Percentiles rank a stretch among this genome's conserved stretches.
phyloP scores from a whole-genome alignment of 2,888 invertebrate genomes.

The Melangyna quadrimaculata region DNA sequence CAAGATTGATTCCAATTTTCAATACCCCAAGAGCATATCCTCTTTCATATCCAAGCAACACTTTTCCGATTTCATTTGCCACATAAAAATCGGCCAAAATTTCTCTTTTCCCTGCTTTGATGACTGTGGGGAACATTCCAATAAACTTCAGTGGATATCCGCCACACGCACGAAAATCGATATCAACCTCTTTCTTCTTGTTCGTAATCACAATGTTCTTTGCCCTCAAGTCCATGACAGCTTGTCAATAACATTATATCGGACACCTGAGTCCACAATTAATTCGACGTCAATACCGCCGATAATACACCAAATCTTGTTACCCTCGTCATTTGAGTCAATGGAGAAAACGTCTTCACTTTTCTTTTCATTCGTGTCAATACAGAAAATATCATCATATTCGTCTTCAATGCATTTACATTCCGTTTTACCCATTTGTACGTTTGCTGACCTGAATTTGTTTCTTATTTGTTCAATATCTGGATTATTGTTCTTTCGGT shows the following conservation, averaged over 20 bases:
- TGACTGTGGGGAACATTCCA: background rate
- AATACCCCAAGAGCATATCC: background rate
- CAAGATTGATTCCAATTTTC: background rate
- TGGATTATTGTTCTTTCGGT: no score
- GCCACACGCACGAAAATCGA: slow-evolving; percentile 12
- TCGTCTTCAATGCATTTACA: background rate
- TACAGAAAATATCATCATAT: background rate
- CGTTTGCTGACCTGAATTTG: no score
- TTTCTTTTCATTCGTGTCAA: background rate
- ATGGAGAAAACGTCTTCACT: background rate
- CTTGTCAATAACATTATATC: slow-evolving; percentile 14
- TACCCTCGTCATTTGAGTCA: background rate
- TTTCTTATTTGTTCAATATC: no score
- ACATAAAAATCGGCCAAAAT: background rate
- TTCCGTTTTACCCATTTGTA: no score
- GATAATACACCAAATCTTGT: slow-evolving; percentile 24
- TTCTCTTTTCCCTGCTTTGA: background rate
- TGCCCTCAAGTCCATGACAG: background rate
- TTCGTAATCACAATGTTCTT: no score
- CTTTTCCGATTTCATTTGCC: slow-evolving; percentile 3
- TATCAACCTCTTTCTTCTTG: background rate
- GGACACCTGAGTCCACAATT: background rate
- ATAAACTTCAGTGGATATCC: slow-evolving; percentile 1
- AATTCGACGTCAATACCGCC: slow-evolving; percentile 9
- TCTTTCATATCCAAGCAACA: slow-evolving; percentile 7